Base-by-base conservation (phyloP, 2,797 vertebrate species). In the Parauchenoglanis punctatus region DNA sequence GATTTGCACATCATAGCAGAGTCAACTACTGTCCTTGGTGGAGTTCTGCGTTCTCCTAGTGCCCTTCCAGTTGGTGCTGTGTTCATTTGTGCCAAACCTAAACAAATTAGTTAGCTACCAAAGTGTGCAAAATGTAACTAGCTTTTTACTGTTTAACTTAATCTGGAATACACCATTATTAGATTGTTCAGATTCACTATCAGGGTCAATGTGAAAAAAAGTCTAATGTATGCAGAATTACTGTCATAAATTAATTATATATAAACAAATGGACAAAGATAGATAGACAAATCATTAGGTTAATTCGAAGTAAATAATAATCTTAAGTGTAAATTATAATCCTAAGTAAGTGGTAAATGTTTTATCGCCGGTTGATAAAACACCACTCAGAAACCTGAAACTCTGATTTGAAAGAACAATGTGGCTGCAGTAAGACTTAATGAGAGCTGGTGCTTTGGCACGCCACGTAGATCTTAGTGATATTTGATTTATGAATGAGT, bases 401-500 rank as follows among this genome's bases (percentile, higher is more conserved):
- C 11, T 35, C 35, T 28, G 25, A n/a, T 31, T 54, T 44, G 6
- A 68, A 56, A 25, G 61, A 54, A 75, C 35, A 65, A 68, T 58
- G 20, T 46, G 68, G 25, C 40, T 31, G 59, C 75, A 58, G 54
- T 17, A 81, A 73, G 5, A 6, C 15, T 59, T 20, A 7, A 40
- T 59, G 65, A 86, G 85, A 67, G 61, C 52, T 61, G 77, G 54
- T 23, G 54, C 17, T 70, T 18, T 68, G 77, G 65, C 85, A 76
- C 28, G 58, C 10, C 18, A 28, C 7, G 13, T 56, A 52, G 56
- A 81, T 72, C 28, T 13, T 72, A 44, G 15, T 25, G 56, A 65
- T 87, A 61, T 87, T 80, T 61, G 52, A 46, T 56, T 81, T 15
- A 54, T 88, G 83, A 88, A 88, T 49, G 63, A 68, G n/a, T n/a